phyloP scores from a whole-genome alignment of 2,888 invertebrate species.

The Dromius quadrimaculatus region DNA sequence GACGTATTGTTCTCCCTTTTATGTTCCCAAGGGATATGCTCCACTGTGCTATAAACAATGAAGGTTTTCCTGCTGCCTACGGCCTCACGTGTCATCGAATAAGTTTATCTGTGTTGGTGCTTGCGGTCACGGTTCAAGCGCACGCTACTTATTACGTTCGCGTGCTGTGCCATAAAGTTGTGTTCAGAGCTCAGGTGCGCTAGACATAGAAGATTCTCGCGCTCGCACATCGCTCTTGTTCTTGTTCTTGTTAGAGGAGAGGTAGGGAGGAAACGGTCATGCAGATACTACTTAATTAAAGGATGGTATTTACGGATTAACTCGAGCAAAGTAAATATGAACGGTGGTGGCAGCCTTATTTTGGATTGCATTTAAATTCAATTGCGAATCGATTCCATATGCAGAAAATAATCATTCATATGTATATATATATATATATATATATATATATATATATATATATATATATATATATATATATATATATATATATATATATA shows the following conservation, averaged over 20 bases:
- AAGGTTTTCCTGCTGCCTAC: too few species aligned
- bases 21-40: too few species aligned
- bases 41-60: too few species aligned
- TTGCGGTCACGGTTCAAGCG: constrained; percentile 12
- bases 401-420: too few species aligned
- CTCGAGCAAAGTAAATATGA: not conserved
- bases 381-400: too few species aligned
- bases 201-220: constrained; percentile 18
- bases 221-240: not conserved
- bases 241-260: constrained; percentile 6
- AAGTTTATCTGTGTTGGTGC: not conserved
- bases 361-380: too few species aligned
- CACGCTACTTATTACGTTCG: constrained; percentile 32
- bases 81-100: not conserved
- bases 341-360: not conserved
- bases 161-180: constrained; percentile 6
- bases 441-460: too few species aligned
- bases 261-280: not conserved
- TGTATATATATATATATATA: too few species aligned
- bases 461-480: too few species aligned
- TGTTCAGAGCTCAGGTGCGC: constrained; percentile 24
- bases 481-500: too few species aligned
- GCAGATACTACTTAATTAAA: constrained; percentile 23
- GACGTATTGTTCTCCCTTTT: too few species aligned
- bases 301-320: not conserved